Evolutionary conservation across 2,888 invertebrate genomes (phyloP), one percentile per base, ranked within the genome.

Genomic region (Leptura quadrifasciata): DNA sequence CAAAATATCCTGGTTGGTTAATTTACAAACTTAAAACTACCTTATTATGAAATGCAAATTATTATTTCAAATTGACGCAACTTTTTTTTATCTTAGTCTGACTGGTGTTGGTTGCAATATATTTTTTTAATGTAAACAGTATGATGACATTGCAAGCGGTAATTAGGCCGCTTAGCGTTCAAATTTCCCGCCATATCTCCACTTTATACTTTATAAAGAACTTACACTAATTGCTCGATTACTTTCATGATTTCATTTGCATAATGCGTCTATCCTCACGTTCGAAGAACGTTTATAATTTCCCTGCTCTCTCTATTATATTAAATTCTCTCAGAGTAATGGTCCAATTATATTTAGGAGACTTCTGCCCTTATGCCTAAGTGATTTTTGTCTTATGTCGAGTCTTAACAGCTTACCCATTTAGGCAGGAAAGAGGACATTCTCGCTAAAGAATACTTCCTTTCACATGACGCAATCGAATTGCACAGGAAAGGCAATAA

Each of bases 181-280:
- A 72, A 72, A 72, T 64, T 65, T 64, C 64, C 72, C 72, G 55
- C 35, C 47, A 47, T 6, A 5, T 27, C 20, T 58, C 55, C 68
- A 55, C 63, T 72, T 68, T 61, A 54, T 55, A 71, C 68, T 76
- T 73, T 61, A 76, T 73, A 71, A 74, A 60, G 63, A 75, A 68
- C 77, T 74, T 74, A 68, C 64, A 72, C 78, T 80, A 81, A 82
- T 82, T 82, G 80, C 77, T 76, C 77, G 78, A 79, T 81, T 80
- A 81, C 80, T 80, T 81, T 64, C 77, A 76, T 75, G 78, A 81
- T 82, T 82, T 80, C 79, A 82, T 82, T 83, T 83, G 72, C 80
- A 82, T 82, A 83, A 83, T 82, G 78, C 71, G 74, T 71, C 69
- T 73, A 67, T 78, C 72, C 55, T 75, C 78, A 78, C 78, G 74